Percentiles rank a stretch among this genome's conserved stretches.
phyloP scores from a whole-genome alignment of 2,797 vertebrate species.

The Prunella strophiata region DNA sequence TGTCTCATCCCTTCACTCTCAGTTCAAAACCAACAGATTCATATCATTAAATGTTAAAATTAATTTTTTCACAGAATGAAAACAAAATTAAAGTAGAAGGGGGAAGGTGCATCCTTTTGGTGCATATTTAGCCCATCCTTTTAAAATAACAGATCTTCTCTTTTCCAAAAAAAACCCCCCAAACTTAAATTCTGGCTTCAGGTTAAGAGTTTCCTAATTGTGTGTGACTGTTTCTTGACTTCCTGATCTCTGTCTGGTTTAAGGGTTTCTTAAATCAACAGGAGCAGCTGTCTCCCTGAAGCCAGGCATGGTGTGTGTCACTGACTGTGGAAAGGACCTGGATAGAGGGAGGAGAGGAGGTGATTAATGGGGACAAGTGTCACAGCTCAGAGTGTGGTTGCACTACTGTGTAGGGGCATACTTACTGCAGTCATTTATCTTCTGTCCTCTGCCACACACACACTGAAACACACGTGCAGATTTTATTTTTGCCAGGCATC shows the following conservation, averaged over 20 bases:
- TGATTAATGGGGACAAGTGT: conserved; percentile 67
- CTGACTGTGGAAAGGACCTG: conserved; percentile 31
- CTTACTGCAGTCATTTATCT: conserved; percentile 44
- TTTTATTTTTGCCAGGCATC: neutral
- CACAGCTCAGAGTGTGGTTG: conserved; percentile 45
- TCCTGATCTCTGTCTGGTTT: conserved; percentile 58
- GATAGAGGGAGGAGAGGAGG: neutral
- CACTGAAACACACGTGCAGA: accelerated
- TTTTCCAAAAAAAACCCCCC: accelerated
- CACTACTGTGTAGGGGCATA: conserved; percentile 33
- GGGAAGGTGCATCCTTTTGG: neutral
- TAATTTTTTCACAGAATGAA: neutral
- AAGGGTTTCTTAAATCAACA: conserved; percentile 63
- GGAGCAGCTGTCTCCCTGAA: conserved; percentile 60
- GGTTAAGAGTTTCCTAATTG: conserved; percentile 56
- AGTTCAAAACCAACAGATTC: neutral
- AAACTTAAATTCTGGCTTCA: neutral
- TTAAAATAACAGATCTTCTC: neutral
- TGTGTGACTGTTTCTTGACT: conserved; percentile 25
- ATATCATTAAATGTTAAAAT: neutral
- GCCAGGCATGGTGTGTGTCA: conserved; percentile 66
- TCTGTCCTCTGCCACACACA: neutral
- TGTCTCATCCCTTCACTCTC: neutral
- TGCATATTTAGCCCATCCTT: neutral
- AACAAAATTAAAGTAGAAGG: neutral